Evolutionary conservation across 35 echinoderm and acorn worm species (phyloP).

Genomic region (Apostichopus parvimensis): DNA sequence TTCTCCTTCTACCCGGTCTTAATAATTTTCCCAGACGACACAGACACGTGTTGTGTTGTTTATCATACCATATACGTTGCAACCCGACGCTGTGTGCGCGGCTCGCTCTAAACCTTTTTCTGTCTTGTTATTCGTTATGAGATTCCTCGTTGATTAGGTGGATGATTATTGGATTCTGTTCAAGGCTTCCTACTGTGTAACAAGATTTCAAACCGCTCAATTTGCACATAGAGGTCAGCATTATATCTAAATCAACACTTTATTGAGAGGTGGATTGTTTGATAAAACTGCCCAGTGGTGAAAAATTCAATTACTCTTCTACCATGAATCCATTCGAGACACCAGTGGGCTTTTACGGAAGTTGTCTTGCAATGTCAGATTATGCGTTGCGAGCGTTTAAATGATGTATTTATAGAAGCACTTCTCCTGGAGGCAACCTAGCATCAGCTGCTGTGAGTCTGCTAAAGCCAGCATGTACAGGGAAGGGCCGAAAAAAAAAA

Average conservation of each 20-base stretch:
- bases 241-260: conserved; percentile 44
- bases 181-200: conserved; percentile 29
- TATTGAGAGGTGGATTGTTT: conserved; percentile 27
- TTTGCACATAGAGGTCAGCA: conserved; percentile 31
- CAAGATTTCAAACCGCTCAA: conserved; percentile 23
- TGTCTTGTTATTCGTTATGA: too few species aligned
- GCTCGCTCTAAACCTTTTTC: too few species aligned
- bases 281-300: conserved; percentile 47
- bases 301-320: conserved; percentile 48
- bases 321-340: conserved; percentile 1
- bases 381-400: not conserved
- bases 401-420: conserved; percentile 15
- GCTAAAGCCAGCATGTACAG: not conserved
- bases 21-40: too few species aligned
- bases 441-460: conserved; percentile 34
- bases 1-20: too few species aligned
- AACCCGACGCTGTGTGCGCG: too few species aligned
- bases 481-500: not conserved
- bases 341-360: conserved; percentile 2
- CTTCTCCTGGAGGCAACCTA: not conserved
- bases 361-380: not conserved
- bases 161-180: conserved; percentile 28
- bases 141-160: too few species aligned
- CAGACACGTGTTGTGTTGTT: too few species aligned
- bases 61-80: too few species aligned